Evolutionary conservation across 2,797 vertebrate genomes (phyloP).

Genomic region (Acanthopagrus latus): DNA sequence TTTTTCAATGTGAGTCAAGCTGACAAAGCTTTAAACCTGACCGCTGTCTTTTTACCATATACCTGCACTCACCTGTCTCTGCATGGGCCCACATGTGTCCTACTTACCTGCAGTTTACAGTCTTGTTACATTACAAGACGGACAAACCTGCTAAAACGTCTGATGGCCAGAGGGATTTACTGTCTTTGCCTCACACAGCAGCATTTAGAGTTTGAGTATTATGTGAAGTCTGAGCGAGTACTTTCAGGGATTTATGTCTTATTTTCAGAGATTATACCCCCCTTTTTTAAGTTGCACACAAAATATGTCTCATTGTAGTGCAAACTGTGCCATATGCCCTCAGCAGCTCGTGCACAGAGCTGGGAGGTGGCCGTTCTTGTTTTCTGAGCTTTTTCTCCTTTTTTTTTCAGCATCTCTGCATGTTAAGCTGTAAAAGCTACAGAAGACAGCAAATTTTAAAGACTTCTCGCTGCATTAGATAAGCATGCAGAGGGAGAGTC

Average conservation of each 20-base stretch:
- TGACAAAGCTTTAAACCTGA: no score
- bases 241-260: background rate
- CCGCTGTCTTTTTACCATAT: no score
- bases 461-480: slow-evolving; percentile 18
- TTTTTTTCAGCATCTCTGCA: background rate
- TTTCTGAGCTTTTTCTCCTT: background rate
- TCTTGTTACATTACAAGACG: background rate
- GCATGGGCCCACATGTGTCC: no score
- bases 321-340: background rate
- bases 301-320: background rate
- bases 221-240: background rate
- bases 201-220: background rate
- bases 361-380: no score
- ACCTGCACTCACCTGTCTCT: no score
- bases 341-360: background rate
- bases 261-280: background rate
- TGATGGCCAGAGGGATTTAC: slow-evolving; percentile 10
- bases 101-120: no score
- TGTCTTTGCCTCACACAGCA: background rate
- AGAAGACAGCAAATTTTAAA: slow-evolving; percentile 19
- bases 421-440: background rate
- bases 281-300: background rate
- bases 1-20: no score
- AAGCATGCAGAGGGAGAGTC: slow-evolving; percentile 7
- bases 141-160: background rate